Conservation (phyloP, 2,888 invertebrate genomes). For the Microctonus hyperodae region DNA sequence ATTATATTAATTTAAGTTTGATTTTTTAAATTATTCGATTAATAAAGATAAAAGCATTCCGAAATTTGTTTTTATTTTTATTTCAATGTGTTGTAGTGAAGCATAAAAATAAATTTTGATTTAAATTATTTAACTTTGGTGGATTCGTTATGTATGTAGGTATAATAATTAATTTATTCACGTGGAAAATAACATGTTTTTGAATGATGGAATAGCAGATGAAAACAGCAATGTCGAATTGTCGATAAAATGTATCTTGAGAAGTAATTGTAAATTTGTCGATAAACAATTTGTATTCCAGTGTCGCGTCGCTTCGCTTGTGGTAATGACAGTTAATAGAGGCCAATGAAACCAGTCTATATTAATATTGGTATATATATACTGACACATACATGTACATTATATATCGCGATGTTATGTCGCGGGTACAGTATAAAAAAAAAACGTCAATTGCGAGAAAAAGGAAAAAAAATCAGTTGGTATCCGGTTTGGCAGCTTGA, state of each 20-base stretch:
- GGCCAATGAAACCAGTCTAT: slow-evolving; percentile 42
- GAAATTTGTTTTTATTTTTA: not conserved
- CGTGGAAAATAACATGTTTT: not conserved
- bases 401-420: slow-evolving; percentile 38
- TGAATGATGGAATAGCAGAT: slow-evolving; percentile 3
- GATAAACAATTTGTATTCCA: slow-evolving; percentile 47
- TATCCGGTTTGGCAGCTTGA: slow-evolving; percentile 23
- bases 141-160: not conserved
- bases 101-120: not conserved
- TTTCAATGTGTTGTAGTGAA: not conserved
- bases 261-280: slow-evolving; percentile 48
- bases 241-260: slow-evolving; percentile 44
- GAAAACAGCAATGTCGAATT: slow-evolving; percentile 32
- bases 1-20: not conserved
- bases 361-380: slow-evolving; percentile 34
- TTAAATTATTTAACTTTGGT: not conserved
- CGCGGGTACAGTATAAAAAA: slow-evolving; percentile 24
- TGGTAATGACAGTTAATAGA: slow-evolving; percentile 43
- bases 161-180: too few species aligned
- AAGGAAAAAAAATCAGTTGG: slow-evolving; percentile 15
- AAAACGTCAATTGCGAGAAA: slow-evolving; percentile 13
- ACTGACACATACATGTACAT: too few species aligned
- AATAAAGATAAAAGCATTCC: not conserved
- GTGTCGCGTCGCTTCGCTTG: slow-evolving; percentile 37
- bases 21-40: not conserved